phyloP scores from a whole-genome alignment of 2,888 invertebrate species.

The Lasioglossum pauxillum region DNA sequence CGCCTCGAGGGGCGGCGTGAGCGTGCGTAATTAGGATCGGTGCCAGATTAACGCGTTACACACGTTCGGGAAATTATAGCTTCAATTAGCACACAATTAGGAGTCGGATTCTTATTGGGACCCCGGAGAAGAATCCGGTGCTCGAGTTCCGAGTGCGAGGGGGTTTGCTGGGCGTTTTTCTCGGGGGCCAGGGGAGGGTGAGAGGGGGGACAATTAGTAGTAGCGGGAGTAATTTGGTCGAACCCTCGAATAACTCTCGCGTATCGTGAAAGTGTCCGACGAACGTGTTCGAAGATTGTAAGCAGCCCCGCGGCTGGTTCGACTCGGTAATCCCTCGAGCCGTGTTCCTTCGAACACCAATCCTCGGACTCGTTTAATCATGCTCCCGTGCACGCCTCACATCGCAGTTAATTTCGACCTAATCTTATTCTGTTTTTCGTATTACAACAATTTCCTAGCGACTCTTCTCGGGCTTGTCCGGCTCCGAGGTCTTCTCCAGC shows the following conservation, averaged over 20 bases:
- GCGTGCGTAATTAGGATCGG: constrained; percentile 67
- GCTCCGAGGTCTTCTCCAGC: constrained; percentile 62
- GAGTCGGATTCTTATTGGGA: constrained; percentile 45
- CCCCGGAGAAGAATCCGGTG: constrained; percentile 37
- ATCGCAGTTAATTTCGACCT: constrained; percentile 46
- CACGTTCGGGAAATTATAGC: constrained; percentile 61
- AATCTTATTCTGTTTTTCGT: constrained; percentile 31
- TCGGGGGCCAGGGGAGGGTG: constrained; percentile 12
- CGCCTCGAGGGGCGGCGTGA: constrained; percentile 40
- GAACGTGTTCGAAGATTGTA: constrained; percentile 21
- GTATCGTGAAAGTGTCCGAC: constrained; percentile 21
- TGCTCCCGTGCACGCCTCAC: constrained; percentile 41
- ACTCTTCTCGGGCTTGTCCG: background rate
- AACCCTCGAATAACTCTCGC: constrained; percentile 45
- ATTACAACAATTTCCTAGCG: constrained; percentile 50
- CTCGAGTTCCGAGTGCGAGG: constrained; percentile 40
- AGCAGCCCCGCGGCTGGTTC: background rate
- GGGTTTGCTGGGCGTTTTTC: background rate
- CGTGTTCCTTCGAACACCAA: constrained; percentile 45
- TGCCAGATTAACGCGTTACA: constrained; percentile 62
- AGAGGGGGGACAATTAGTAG: constrained; percentile 53
- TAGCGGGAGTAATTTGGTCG: constrained; percentile 67
- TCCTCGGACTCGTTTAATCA: constrained; percentile 34
- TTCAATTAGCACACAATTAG: constrained; percentile 69
- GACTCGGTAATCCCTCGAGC: background rate